These are phyloP conservation scores for Gallinago paraguaiae DNA, from an alignment of 2,113 vertebrate species.

Conservation along the genomic window DNA sequence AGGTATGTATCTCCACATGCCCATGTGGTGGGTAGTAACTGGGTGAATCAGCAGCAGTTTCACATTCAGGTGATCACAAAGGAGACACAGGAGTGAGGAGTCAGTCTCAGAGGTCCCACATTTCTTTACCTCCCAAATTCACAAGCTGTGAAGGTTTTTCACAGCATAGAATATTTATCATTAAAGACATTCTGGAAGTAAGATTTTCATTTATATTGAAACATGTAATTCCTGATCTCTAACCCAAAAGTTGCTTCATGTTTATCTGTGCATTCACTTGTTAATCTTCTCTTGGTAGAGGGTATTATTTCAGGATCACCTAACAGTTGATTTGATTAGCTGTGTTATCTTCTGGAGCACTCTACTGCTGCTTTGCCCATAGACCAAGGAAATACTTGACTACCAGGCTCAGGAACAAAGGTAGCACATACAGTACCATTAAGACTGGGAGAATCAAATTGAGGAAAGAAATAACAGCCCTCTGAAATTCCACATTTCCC, in stretches of 20 bases:
- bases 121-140: not conserved
- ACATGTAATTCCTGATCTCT: not conserved
- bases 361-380: not conserved
- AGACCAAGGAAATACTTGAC: not conserved
- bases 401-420: not conserved
- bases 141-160: not conserved
- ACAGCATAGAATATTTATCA: not conserved
- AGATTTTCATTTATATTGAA: not conserved
- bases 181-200: not conserved
- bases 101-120: not conserved
- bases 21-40: not conserved
- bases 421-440: not conserved
- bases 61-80: not conserved
- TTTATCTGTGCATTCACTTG: not conserved
- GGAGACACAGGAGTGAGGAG: not conserved
- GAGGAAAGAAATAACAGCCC: not conserved
- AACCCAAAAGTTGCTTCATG: not conserved
- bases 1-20: not conserved
- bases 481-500: not conserved
- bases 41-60: not conserved
- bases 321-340: not conserved
- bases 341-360: not conserved
- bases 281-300: not conserved
- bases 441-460: not conserved
- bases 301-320: not conserved